These are phyloP conservation scores for Edolisoma coerulescens DNA, from an alignment of 2,113 vertebrate species.

Conservation along the genomic window DNA sequence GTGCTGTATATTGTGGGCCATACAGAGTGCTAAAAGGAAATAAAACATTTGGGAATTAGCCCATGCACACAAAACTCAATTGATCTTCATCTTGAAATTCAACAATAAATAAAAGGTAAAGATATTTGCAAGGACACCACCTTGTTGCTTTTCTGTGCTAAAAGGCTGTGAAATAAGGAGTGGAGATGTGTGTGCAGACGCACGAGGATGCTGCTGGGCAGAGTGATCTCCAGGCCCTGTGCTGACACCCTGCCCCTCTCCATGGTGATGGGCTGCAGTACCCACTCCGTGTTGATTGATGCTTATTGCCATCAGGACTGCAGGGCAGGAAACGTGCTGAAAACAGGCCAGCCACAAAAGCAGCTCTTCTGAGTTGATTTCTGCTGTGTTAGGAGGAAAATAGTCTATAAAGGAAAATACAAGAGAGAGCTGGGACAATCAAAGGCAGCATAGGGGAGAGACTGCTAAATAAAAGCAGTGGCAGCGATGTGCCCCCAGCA, in stretches of 20 bases:
- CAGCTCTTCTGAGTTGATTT: neutral
- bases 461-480: neutral
- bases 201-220: neutral
- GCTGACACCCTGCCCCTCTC: neutral
- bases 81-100: neutral
- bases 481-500: neutral
- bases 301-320: neutral
- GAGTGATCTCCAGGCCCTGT: neutral
- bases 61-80: neutral
- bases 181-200: neutral
- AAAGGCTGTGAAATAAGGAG: neutral
- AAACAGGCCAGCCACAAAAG: neutral
- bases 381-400: neutral
- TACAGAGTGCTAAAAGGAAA: neutral
- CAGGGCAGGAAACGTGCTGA: neutral
- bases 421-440: neutral
- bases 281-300: neutral
- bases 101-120: neutral
- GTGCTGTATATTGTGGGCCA: neutral
- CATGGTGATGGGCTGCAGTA: neutral
- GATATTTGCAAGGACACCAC: neutral
- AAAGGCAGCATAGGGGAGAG: neutral
- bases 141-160: neutral
- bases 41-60: neutral
- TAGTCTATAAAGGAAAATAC: neutral